Conservation (phyloP, 1,140 invertebrate species). For the Camponotus floridanus region DNA sequence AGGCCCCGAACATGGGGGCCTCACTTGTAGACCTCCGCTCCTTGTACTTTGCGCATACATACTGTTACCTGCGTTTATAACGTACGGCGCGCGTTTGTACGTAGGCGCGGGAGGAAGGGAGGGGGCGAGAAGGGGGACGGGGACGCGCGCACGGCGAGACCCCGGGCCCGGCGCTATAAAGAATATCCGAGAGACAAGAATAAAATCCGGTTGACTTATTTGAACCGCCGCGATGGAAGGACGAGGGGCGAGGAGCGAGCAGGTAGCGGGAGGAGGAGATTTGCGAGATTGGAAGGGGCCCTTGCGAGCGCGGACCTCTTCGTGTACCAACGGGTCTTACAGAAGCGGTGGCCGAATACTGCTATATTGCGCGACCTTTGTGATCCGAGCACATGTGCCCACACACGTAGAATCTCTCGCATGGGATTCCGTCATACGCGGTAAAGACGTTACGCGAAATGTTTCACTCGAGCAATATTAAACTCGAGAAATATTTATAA, state of each 20-base stretch:
- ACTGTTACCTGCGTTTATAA: conserved; percentile 74
- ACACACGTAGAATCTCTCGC: conserved; percentile 69
- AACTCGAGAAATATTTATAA: no score
- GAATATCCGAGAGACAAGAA: conserved; percentile 82
- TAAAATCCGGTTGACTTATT: conserved; percentile 84
- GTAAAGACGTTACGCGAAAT: conserved; percentile 44
- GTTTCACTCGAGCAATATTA: conserved; percentile 1
- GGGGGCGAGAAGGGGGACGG: background rate
- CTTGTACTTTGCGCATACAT: conserved; percentile 77
- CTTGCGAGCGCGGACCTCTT: conserved; percentile 1
- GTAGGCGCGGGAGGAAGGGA: conserved; percentile 8
- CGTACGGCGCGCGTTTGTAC: conserved; percentile 65
- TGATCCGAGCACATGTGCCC: conserved; percentile 79
- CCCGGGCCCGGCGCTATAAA: conserved; percentile 76
- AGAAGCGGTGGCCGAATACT: conserved; percentile 78
- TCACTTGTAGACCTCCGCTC: conserved; percentile 77
- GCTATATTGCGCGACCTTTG: conserved; percentile 81
- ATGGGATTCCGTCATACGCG: conserved; percentile 18
- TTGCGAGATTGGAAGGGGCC: conserved; percentile 52
- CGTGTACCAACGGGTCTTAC: conserved; percentile 38
- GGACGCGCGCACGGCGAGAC: conserved; percentile 53
- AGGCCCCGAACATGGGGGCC: conserved; percentile 77
- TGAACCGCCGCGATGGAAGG: conserved; percentile 74
- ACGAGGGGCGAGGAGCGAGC: conserved; percentile 18
- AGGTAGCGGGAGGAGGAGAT: conserved; percentile 34